Base-by-base conservation (phyloP, 1,140 invertebrate genomes). In the Drosophila auraria region DNA sequence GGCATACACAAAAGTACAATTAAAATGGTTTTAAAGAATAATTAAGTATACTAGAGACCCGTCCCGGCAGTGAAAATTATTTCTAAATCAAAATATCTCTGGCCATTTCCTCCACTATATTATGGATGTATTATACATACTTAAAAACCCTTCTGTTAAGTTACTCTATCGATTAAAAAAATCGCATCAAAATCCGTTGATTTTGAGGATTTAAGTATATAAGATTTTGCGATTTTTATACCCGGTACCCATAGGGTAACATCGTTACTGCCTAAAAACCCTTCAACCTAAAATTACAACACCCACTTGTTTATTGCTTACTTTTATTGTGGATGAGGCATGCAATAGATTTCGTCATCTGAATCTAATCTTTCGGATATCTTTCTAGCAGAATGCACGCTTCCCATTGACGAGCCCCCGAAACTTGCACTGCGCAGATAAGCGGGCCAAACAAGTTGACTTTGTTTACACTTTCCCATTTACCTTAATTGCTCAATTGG, bases 401-500 rank as follows among this genome's bases (percentile, higher is more conserved):
- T 38, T 25, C 12, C 30, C 54, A 44, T 23, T 60, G 70, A 73
- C 70, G 70, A 73, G 70, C 70, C 70, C 47, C 70, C 70, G 5
- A 73, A 71, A 51, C 14, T n/a, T 1, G 17, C 12, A 50, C 45
- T 51, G 68, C 70, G 38, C 47, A 73, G 70, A 73, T 73, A 73
- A 73, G 45, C 27, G 36, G 27, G 25, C 68, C 25, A 53, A 61
- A 61, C 70, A 53, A 73, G 68, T 73, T 38, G 20, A 51, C 38
- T 51, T 50, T 73, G 68, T 73, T 73, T 50, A 73, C 70, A 73
- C 47, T 73, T 73, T 73, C 54, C 68, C 68, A 73, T 61, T 73
- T 44, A 27, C 47, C 25, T 73, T 61, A 53, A 73, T 53, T 61
- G 68, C 20, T 44, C 54, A n/a, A 38, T 53, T 73, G 42, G 38